These are phyloP conservation scores for Epirrita christyi DNA, from an alignment of 2,888 invertebrate species.

Conservation along the genomic window DNA sequence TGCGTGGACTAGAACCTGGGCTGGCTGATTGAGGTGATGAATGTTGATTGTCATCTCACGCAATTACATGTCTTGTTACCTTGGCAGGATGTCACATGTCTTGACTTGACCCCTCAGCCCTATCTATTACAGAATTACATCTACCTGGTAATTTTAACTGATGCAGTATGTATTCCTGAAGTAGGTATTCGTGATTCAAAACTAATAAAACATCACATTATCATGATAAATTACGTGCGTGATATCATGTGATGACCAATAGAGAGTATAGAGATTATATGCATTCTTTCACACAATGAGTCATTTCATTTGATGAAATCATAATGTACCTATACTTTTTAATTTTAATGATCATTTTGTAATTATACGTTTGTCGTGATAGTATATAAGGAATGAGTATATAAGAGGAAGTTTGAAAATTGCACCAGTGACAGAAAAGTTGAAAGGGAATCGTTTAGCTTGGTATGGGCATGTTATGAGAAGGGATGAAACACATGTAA, in stretches of 20 bases:
- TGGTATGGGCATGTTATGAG: too few species aligned
- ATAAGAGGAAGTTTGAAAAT: too few species aligned
- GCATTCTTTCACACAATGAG: conserved; percentile 22
- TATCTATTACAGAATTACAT: too few species aligned
- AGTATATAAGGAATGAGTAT: neutral
- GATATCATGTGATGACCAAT: conserved; percentile 8
- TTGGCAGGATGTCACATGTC: too few species aligned
- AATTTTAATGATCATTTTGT: neutral
- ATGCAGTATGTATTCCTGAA: too few species aligned
- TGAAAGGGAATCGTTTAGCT: too few species aligned
- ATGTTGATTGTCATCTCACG: too few species aligned
- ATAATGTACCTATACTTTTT: neutral
- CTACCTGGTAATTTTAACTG: neutral
- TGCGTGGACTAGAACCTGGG: too few species aligned
- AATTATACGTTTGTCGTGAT: neutral
- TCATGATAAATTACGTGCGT: conserved; percentile 2
- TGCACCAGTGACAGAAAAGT: too few species aligned
- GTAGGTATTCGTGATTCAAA: too few species aligned
- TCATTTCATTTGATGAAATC: conserved; percentile 23
- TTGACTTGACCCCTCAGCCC: too few species aligned
- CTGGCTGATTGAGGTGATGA: neutral
- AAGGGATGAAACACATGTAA: too few species aligned
- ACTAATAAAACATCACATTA: neutral
- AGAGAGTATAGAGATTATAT: conserved; percentile 1
- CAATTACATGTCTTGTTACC: neutral